These are phyloP conservation scores for Lanius collurio DNA, from an alignment of 2,113 vertebrate genomes.

Conservation along the genomic window DNA sequence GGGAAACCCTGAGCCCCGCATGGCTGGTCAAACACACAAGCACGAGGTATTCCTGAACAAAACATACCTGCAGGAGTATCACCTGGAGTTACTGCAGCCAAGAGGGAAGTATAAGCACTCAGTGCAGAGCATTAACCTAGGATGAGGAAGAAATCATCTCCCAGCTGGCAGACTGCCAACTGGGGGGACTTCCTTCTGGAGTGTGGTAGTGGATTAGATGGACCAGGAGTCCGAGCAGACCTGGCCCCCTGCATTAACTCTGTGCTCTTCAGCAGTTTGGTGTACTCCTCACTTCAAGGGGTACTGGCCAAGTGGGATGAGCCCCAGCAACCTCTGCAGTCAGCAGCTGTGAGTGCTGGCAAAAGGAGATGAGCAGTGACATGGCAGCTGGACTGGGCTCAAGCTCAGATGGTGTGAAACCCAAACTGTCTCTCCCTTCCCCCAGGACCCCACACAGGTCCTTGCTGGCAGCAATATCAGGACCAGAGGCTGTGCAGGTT, in stretches of 20 bases:
- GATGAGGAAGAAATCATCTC: background rate
- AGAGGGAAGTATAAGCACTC: background rate
- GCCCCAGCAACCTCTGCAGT: background rate
- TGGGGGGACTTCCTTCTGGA: background rate
- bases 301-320: background rate
- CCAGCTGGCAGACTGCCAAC: background rate
- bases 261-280: background rate
- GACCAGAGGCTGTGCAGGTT: background rate
- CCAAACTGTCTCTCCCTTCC: background rate
- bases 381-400: background rate
- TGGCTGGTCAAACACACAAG: background rate
- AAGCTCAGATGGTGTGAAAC: fast-evolving
- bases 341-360: background rate
- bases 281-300: background rate
- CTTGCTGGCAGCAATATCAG: background rate
- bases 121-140: background rate
- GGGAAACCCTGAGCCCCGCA: fast-evolving
- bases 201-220: background rate
- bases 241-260: background rate
- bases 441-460: background rate
- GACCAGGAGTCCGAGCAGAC: background rate
- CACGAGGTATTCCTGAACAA: background rate
- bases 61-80: background rate
- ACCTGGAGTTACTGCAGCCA: background rate
- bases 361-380: background rate